Percentiles rank a stretch among this genome's conserved stretches.
Conservation (phyloP, 2,113 vertebrate genomes). For the Glaucidium brasilianum region DNA sequence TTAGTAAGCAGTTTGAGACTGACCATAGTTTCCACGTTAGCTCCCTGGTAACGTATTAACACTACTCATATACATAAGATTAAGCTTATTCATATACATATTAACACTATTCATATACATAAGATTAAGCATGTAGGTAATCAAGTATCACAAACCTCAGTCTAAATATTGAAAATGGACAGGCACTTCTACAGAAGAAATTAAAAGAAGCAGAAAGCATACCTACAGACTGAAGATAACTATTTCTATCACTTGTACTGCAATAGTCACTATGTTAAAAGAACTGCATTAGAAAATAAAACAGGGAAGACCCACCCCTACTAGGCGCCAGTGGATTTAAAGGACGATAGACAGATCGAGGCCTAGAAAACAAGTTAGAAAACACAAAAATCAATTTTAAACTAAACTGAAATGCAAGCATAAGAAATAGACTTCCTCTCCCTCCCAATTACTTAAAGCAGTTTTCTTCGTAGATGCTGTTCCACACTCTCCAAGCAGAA, state of each 20-base stretch:
- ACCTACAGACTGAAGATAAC: background rate
- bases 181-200: background rate
- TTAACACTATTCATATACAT: background rate
- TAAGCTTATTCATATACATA: background rate
- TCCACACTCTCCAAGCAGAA: slow-evolving; percentile 96
- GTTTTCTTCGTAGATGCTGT: slow-evolving; percentile 98
- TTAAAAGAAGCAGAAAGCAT: background rate
- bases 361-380: slow-evolving; percentile 74
- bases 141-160: background rate
- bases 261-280: background rate
- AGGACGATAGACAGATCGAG: slow-evolving; percentile 94
- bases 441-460: slow-evolving; percentile 90
- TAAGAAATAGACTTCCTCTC: background rate
- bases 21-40: background rate
- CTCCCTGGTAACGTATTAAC: background rate
- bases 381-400: slow-evolving; percentile 10
- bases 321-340: slow-evolving; percentile 90
- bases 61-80: background rate
- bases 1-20: background rate
- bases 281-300: slow-evolving; percentile 1
- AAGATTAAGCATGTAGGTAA: background rate
- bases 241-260: background rate
- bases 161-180: background rate
- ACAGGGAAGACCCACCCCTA: slow-evolving; percentile 78
- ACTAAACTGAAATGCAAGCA: background rate